phyloP scores from a whole-genome alignment of 2,797 vertebrate genomes.

The Danio kyathit region DNA sequence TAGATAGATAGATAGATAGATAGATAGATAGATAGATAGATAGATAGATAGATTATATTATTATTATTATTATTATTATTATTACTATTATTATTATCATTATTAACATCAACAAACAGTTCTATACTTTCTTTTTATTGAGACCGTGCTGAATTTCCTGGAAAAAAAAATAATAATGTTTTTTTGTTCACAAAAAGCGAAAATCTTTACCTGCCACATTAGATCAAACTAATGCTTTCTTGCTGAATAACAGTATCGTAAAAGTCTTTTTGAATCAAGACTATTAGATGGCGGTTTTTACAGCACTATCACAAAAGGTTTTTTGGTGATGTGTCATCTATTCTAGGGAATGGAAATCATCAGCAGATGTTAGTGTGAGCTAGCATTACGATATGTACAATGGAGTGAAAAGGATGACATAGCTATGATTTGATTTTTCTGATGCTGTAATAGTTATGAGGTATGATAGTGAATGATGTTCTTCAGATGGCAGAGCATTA shows the following conservation, averaged over 20 bases:
- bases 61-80: too few species aligned
- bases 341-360: background rate
- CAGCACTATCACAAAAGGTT: background rate
- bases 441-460: constrained; percentile 34
- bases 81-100: too few species aligned
- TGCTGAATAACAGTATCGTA: background rate
- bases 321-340: background rate
- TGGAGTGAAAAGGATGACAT: background rate
- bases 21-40: too few species aligned
- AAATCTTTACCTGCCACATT: background rate
- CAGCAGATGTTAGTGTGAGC: background rate
- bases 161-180: too few species aligned
- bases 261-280: background rate
- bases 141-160: too few species aligned
- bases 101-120: too few species aligned
- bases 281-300: too few species aligned
- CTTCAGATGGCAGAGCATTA: constrained; percentile 22
- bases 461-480: constrained; percentile 20
- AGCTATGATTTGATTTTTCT: constrained; percentile 24
- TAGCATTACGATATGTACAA: background rate
- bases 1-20: too few species aligned
- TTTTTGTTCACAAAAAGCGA: background rate
- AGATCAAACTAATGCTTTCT: background rate
- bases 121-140: too few species aligned
- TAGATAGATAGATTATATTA: too few species aligned